Evolutionary conservation across 2,797 vertebrate species (phyloP).

Genomic region (Zalophus californianus): DNA sequence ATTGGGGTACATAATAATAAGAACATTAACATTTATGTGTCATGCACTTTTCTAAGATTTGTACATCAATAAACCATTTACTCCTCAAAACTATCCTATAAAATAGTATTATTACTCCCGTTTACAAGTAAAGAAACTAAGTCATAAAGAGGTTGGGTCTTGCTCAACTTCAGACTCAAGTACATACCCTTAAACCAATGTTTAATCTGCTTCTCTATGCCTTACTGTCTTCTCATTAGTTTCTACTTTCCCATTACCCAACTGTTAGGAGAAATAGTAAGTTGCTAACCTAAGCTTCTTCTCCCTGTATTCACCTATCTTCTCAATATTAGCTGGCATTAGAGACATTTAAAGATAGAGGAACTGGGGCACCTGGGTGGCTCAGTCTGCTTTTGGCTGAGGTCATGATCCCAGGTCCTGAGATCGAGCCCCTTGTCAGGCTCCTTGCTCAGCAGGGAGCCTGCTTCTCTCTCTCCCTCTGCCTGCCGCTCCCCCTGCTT

Average conservation of each 20-base stretch:
- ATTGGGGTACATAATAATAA: not conserved
- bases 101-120: not conserved
- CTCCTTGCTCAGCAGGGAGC: no score
- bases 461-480: no score
- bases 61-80: not conserved
- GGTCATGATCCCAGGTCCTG: no score
- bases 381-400: no score
- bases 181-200: not conserved
- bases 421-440: no score
- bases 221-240: not conserved
- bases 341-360: not conserved
- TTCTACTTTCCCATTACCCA: not conserved
- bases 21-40: not conserved
- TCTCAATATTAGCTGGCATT: not conserved
- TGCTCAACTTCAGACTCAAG: constrained; percentile 6
- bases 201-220: not conserved
- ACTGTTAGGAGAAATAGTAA: not conserved
- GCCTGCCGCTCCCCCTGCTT: no score
- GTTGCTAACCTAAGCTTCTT: not conserved
- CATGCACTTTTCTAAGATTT: constrained; percentile 9
- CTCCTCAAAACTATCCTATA: not conserved
- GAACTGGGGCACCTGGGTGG: not conserved
- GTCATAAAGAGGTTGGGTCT: constrained; percentile 34
- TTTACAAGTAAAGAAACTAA: constrained; percentile 41
- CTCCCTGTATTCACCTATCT: not conserved